A percentile compares a stretch with the other conserved stretches of the same genome.
phyloP scores from a whole-genome alignment of 37 sponge, comb jelly and placozoan species.

The Bolinopsis microptera region DNA sequence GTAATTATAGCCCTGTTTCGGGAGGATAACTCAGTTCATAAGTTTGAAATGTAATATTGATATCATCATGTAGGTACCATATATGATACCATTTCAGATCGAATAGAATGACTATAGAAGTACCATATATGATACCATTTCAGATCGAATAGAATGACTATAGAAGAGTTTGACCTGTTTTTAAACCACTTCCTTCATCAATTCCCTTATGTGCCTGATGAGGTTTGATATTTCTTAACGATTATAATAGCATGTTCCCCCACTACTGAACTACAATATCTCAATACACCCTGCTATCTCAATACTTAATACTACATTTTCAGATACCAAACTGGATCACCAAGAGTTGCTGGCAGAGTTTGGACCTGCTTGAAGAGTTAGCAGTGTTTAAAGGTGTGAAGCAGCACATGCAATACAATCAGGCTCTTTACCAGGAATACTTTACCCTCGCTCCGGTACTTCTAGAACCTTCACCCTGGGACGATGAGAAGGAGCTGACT shows the following conservation, averaged over 20 bases:
- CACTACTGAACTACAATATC: too few species aligned
- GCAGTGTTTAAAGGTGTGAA: slow-evolving; percentile 23
- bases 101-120: too few species aligned
- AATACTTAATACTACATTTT: too few species aligned
- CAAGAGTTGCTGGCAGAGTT: not conserved
- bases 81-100: not conserved
- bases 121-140: too few species aligned
- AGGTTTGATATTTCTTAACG: too few species aligned
- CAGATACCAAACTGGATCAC: slow-evolving; percentile 52
- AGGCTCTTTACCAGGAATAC: slow-evolving; percentile 66
- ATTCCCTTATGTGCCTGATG: slow-evolving; percentile 56
- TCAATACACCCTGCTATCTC: too few species aligned
- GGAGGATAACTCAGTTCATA: too few species aligned
- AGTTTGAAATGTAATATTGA: too few species aligned
- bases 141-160: not conserved
- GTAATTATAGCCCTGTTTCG: too few species aligned
- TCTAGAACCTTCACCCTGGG: slow-evolving; percentile 66
- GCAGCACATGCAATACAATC: slow-evolving; percentile 46
- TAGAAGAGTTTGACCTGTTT: slow-evolving; percentile 16
- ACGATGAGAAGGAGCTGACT: not conserved
- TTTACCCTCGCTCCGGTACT: slow-evolving; percentile 57
- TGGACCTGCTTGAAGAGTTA: slow-evolving; percentile 34
- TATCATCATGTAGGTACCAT: too few species aligned
- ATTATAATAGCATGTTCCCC: too few species aligned
- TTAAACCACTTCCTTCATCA: slow-evolving; percentile 25